Evolutionary conservation across 1,140 invertebrate genomes (phyloP).

Genomic region (Nylanderia fulva): DNA sequence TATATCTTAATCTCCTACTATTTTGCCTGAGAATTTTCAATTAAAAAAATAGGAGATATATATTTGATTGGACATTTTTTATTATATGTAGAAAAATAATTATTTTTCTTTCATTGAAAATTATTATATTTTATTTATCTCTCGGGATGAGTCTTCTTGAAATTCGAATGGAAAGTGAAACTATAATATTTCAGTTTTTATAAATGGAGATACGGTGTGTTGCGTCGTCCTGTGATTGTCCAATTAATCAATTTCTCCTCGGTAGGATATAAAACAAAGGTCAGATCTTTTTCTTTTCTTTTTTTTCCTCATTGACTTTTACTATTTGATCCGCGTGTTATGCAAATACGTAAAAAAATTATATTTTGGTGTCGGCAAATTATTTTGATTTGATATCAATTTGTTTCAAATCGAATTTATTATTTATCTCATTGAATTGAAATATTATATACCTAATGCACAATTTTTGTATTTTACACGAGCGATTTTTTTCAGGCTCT

Average conservation of each 20-base stretch:
- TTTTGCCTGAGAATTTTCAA: conserved; percentile 10
- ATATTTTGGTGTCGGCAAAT: background rate
- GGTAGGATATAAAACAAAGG: background rate
- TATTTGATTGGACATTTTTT: background rate
- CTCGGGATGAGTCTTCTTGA: background rate
- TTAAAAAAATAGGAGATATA: background rate
- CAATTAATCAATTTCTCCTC: conserved; percentile 53
- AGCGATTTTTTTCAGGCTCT: background rate
- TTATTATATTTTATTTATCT: background rate
- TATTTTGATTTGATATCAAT: background rate
- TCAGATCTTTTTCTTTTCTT: conserved; percentile 5
- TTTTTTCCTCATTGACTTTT: conserved; percentile 43
- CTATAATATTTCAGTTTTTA: background rate
- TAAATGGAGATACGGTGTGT: background rate
- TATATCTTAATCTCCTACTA: background rate
- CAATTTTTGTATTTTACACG: background rate
- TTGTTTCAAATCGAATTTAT: background rate
- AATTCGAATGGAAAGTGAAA: background rate
- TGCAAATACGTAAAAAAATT: conserved; percentile 25
- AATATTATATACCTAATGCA: background rate
- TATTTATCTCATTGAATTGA: background rate
- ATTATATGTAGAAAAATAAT: background rate
- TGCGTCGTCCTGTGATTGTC: background rate
- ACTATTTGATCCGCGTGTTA: background rate
- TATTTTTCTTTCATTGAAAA: background rate